Base-by-base conservation (phyloP, 2,888 invertebrate species). In the Orthosia gothica region DNA sequence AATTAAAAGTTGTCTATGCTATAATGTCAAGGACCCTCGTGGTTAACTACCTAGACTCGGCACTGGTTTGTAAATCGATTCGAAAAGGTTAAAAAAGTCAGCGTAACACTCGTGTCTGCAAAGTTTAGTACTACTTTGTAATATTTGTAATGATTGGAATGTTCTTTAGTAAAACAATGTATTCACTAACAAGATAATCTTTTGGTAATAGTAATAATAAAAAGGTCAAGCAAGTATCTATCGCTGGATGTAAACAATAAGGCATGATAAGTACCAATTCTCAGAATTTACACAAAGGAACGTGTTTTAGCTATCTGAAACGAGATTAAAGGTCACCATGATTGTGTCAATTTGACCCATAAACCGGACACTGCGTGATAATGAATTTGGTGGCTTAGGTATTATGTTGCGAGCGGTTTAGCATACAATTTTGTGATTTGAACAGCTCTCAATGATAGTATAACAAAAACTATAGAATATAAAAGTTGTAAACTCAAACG, bases 271-370 rank as follows among this genome's bases (percentile, higher is more conserved):
- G 40, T 9, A 84, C 85, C 84, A 88, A 87, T 95, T 95, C 95
- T 86, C 82, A 94, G 95, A 95, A 96, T 89, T 91, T 89, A 94
- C 88, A 93, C 94, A 94, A 94, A 93, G 92, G 91, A 93, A 90
- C 92, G 89, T 91, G 92, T 91, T 92, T 92, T 91, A 92, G 90
- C 90, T 95, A 96, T 95, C 94, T 94, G 91, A 93, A 94, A 92
- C 88, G 89, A 94, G 94, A 96, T 93, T 94, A 95, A 94, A 95
- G 95, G 95, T 95, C 94, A 89, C 89, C 75, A 87, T 92, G 94
- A 95, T 96, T 95, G 95, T 93, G 91, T 94, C 93, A 95, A 94
- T 93, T 93, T 93, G 95, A 95, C 94, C 95, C 89, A 88, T 91
- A 90, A 94, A 94, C 95, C 96, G 95, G 95, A 95, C 93, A 91